Percentiles rank a stretch among this genome's conserved stretches.
Evolutionary conservation across 2,797 vertebrate species (phyloP).

Genomic region (Dallia pectoralis): DNA sequence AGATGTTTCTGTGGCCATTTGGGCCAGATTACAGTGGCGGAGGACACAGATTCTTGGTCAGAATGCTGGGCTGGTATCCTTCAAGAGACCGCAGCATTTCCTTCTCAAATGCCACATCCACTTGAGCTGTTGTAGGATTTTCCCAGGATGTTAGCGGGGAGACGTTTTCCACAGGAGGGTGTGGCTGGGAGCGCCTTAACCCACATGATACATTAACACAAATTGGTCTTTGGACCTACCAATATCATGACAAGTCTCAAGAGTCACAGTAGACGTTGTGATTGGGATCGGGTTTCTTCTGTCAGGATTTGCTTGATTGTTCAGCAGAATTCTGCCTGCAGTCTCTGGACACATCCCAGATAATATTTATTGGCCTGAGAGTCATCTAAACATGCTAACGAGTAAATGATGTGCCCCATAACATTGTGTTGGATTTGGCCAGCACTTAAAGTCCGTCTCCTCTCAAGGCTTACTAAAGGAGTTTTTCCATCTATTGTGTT

Average conservation of each 20-base stretch:
- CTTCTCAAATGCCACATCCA: neutral
- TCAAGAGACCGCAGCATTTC: neutral
- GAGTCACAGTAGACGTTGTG: neutral
- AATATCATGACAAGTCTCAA: too few relatives aligned
- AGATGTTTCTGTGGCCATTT: neutral
- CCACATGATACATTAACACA: neutral
- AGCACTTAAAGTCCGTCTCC: too few relatives aligned
- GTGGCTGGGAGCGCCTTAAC: neutral
- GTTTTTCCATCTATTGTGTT: too few relatives aligned
- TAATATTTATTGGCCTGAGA: too few relatives aligned
- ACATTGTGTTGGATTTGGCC: too few relatives aligned
- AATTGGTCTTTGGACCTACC: too few relatives aligned
- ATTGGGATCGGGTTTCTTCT: neutral
- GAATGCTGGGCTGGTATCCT: neutral
- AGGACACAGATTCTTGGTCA: neutral
- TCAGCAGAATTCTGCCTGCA: too few relatives aligned
- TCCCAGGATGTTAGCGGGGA: neutral
- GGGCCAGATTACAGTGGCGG: neutral
- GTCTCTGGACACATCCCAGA: too few relatives aligned
- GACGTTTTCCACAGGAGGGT: neutral
- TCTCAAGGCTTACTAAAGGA: too few relatives aligned
- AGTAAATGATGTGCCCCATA: too few relatives aligned
- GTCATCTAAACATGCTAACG: too few relatives aligned
- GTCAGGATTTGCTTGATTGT: neutral
- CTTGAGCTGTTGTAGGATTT: neutral